Percentiles rank a stretch among this genome's conserved stretches.
Conservation (phyloP, 2,113 vertebrate species). For the Meriones unguiculatus region DNA sequence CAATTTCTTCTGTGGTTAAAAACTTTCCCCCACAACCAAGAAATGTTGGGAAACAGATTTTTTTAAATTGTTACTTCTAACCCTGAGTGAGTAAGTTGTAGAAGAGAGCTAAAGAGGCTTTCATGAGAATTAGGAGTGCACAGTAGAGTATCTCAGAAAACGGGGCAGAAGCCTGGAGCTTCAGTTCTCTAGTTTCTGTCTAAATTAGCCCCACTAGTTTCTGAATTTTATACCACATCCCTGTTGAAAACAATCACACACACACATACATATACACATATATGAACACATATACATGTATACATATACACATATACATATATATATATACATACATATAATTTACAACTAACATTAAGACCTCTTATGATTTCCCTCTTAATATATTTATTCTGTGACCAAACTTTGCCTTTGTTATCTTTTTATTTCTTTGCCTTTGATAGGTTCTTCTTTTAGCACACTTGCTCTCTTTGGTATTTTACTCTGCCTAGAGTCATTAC, state of each 20-base stretch:
- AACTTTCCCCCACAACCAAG: not conserved
- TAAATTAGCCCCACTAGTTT: not conserved
- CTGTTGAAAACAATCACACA: not conserved
- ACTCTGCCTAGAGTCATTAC: slow-evolving; percentile 27
- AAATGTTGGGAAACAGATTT: not conserved
- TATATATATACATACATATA: not conserved
- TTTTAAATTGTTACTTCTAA: slow-evolving; percentile 34
- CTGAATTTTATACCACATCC: not conserved
- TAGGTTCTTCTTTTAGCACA: not conserved
- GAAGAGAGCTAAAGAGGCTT: not conserved
- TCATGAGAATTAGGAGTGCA: slow-evolving; percentile 27
- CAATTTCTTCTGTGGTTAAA: not conserved
- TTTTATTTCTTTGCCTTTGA: not conserved
- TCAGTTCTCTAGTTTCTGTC: not conserved
- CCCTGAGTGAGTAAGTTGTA: not conserved
- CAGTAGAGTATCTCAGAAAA: not conserved
- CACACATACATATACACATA: not conserved
- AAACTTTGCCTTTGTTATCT: not conserved
- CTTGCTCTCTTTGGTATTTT: not conserved
- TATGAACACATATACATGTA: not conserved
- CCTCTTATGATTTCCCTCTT: not conserved
- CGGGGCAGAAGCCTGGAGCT: not conserved
- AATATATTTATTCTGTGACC: slow-evolving; percentile 30
- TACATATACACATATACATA: not conserved
- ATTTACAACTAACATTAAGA: slow-evolving; percentile 47